Conservation (phyloP, 2,888 invertebrate genomes). For the Trichacis sp. region DNA sequence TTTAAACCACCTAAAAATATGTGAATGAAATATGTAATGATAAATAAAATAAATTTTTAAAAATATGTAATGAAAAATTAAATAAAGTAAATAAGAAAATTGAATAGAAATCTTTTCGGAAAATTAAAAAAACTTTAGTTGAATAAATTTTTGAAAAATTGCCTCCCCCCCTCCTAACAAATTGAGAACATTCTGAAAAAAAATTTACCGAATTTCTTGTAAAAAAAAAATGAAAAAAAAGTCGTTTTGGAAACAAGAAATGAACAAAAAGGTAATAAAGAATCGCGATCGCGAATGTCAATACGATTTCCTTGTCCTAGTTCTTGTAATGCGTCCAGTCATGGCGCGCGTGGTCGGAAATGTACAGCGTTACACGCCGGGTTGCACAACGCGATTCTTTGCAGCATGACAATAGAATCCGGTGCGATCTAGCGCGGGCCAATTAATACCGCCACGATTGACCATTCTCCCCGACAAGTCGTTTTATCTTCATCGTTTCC, state of each 20-base stretch:
- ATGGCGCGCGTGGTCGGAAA: conserved; percentile 13
- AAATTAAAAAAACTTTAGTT: too few species aligned
- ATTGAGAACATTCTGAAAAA: too few species aligned
- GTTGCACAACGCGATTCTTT: conserved; percentile 47
- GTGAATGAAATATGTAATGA: too few species aligned
- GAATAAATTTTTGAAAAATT: too few species aligned
- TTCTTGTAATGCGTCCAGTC: conserved; percentile 17
- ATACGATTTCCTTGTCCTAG: conserved; percentile 35
- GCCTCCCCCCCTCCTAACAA: too few species aligned
- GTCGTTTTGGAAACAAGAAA: neutral
- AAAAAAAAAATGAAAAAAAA: too few species aligned
- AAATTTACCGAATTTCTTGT: too few species aligned
- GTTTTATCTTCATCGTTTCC: conserved; percentile 8
- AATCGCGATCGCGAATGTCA: conserved; percentile 5
- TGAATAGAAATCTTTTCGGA: too few species aligned
- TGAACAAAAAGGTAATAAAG: neutral
- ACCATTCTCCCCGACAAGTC: conserved; percentile 20
- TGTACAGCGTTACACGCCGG: conserved; percentile 12
- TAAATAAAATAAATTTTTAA: too few species aligned
- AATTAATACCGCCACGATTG: conserved; percentile 39
- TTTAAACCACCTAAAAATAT: too few species aligned
- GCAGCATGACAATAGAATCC: conserved; percentile 55
- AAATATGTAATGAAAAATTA: too few species aligned
- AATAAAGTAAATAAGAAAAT: too few species aligned
- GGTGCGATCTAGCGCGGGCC: conserved; percentile 54